These are phyloP conservation scores for Caenorhabditis sulstoni DNA, from an alignment of 2,888 invertebrate species.

Conservation along the genomic window DNA sequence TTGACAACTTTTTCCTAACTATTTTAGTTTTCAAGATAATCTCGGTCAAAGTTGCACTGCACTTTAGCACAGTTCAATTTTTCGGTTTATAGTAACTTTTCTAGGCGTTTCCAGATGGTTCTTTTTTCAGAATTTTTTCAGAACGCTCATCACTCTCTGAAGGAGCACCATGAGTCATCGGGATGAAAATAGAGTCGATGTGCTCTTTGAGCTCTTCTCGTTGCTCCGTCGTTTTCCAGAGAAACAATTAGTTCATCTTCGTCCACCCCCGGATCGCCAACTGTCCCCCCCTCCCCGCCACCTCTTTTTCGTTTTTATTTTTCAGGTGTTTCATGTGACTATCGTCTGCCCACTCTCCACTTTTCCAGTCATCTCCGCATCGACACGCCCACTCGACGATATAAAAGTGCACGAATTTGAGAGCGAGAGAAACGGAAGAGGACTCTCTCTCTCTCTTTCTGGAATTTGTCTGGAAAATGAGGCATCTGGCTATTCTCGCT, in stretches of 20 bases:
- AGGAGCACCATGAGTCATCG: not conserved
- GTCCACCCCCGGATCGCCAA: constrained; percentile 7
- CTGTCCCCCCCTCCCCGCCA: no score
- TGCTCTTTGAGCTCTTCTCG: constrained; percentile 34
- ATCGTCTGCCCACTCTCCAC: constrained; percentile 4
- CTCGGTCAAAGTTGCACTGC: no score
- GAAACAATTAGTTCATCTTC: constrained; percentile 3
- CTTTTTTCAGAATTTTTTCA: no score
- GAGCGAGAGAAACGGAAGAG: constrained; percentile 11
- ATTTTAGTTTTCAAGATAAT: no score
- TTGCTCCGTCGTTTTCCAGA: constrained; percentile 7
- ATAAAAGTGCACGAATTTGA: constrained; percentile 32
- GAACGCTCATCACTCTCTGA: no score
- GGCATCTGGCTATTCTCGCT: not conserved
- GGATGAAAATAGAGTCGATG: not conserved
- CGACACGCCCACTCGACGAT: constrained; percentile 10
- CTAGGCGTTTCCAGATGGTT: no score
- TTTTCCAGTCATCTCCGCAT: constrained; percentile 6
- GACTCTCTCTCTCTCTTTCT: constrained; percentile 13
- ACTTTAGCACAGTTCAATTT: no score
- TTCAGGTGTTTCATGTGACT: constrained; percentile 10
- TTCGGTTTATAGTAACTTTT: no score
- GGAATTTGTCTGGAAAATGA: not conserved
- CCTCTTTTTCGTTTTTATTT: constrained; percentile 17
- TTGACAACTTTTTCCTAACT: no score